Percentiles rank a stretch among this genome's conserved stretches.
phyloP scores from a whole-genome alignment of 2,113 vertebrate genomes.

The Cynopterus brachyotis region DNA sequence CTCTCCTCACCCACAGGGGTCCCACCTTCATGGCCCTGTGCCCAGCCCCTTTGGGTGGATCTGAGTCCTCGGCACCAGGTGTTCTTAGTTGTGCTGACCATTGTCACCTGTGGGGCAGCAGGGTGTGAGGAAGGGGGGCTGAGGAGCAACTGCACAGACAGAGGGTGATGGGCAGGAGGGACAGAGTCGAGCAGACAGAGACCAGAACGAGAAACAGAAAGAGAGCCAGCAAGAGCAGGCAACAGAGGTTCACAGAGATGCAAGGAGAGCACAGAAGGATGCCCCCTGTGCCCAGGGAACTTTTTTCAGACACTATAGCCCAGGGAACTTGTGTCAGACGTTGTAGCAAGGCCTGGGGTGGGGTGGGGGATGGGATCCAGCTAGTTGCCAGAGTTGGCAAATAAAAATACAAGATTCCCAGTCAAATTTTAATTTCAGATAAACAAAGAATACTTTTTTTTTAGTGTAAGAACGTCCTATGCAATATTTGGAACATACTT shows the following conservation, averaged over 20 bases:
- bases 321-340: background rate
- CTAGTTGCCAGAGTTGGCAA: background rate
- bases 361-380: background rate
- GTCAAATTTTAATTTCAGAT: background rate
- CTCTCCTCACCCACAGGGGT: background rate
- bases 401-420: background rate
- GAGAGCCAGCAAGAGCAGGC: background rate
- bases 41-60: background rate
- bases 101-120: background rate
- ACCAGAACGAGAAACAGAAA: background rate
- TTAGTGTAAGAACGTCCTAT: background rate
- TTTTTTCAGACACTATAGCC: background rate
- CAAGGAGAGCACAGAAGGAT: background rate
- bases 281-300: background rate
- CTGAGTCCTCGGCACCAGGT: background rate
- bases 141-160: rapidly evolving
- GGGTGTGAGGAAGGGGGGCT: background rate
- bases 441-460: background rate
- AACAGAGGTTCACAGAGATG: background rate
- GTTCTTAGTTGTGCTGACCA: background rate
- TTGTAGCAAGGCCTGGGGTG: background rate
- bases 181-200: background rate
- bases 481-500: background rate
- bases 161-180: background rate
- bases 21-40: background rate